These are phyloP conservation scores for Chelidonichthys spinosus DNA, from an alignment of 2,797 vertebrate species.

Conservation along the genomic window DNA sequence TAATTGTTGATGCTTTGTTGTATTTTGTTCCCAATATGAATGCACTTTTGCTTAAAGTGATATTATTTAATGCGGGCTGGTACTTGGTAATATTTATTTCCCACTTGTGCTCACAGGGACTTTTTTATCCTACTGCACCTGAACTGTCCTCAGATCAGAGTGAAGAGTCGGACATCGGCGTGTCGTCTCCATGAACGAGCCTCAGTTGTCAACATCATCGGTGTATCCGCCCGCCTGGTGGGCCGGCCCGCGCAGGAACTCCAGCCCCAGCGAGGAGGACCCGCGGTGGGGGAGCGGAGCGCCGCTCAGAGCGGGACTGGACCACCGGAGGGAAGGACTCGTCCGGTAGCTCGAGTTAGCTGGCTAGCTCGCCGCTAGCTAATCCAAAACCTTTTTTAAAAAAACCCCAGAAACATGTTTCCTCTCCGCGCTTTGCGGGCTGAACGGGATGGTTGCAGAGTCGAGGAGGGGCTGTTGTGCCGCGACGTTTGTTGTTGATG, in stretches of 20 bases:
- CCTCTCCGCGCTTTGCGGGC: constrained; percentile 39
- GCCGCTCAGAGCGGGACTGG: constrained; percentile 27
- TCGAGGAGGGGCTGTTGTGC: constrained; percentile 37
- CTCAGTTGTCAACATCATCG: neutral
- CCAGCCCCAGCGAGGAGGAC: constrained; percentile 22
- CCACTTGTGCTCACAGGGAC: neutral
- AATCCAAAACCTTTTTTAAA: constrained; percentile 1
- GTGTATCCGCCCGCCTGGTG: neutral
- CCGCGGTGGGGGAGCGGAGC: constrained; percentile 30
- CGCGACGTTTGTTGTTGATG: constrained; percentile 70
- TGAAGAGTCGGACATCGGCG: too few species aligned
- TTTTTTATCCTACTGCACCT: too few species aligned
- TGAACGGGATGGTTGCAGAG: constrained; percentile 42
- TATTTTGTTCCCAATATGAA: neutral
- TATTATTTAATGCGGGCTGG: neutral
- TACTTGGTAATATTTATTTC: too few species aligned
- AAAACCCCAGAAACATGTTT: constrained; percentile 53
- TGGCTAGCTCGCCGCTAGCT: constrained; percentile 62
- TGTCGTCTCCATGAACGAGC: neutral
- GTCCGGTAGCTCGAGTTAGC: constrained; percentile 46
- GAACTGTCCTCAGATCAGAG: neutral
- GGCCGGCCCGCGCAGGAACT: constrained; percentile 25
- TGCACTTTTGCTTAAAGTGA: neutral
- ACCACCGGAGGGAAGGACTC: constrained; percentile 33
- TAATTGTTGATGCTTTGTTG: neutral